Evolutionary conservation across 2,797 vertebrate species (phyloP).

Genomic region (Jordanella pulchra): DNA sequence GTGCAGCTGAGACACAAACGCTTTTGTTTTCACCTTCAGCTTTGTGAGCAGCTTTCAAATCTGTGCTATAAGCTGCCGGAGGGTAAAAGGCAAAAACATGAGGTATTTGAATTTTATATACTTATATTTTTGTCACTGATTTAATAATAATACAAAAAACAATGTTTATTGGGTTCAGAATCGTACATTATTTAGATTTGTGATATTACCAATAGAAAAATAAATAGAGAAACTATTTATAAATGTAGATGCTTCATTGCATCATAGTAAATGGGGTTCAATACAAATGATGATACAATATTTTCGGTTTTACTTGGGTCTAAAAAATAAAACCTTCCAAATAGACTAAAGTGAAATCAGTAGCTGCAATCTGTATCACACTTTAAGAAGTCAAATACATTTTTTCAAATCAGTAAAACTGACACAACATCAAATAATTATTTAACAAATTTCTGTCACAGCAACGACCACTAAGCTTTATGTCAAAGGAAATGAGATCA

Average conservation of each 20-base stretch:
- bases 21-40: neutral
- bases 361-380: neutral
- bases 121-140: neutral
- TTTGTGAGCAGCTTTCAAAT: conserved; percentile 3
- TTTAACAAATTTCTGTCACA: neutral
- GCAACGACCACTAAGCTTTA: neutral
- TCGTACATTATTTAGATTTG: neutral
- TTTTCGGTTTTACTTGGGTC: neutral
- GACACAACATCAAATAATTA: too few relatives aligned
- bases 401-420: neutral
- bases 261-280: neutral
- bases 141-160: neutral
- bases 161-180: neutral
- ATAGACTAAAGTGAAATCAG: neutral
- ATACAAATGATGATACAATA: neutral
- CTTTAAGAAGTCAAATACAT: neutral
- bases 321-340: neutral
- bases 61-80: neutral
- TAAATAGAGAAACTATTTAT: neutral
- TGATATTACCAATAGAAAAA: too few relatives aligned
- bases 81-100: neutral
- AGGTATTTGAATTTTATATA: neutral
- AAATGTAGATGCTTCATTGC: neutral
- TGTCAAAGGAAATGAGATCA: neutral
- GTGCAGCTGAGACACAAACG: neutral